Evolutionary conservation across 2,888 invertebrate genomes (phyloP), one percentile per base, ranked within the genome.

Genomic region (Empis livida): DNA sequence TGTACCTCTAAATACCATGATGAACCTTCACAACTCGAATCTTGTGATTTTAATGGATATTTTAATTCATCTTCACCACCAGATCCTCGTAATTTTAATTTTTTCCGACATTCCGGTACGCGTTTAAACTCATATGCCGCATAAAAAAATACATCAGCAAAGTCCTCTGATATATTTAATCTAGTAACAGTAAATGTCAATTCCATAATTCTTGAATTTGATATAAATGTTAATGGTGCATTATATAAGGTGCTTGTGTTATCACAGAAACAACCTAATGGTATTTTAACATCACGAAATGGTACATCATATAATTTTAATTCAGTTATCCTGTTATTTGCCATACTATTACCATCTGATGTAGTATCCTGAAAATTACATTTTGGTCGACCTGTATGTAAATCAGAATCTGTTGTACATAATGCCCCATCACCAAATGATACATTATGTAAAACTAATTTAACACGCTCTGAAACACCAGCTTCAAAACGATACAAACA

Each of bases 1-100:
- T 85, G 77, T 2, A 88, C 85, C 61, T 83, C 82, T 47, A 89
- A 75, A 53, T 88, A 71, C 82, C 88, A 89, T 5, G 89, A 86
- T 48, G 64, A 51, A 2, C 70, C 69, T 44, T 69, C 68, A 53
- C 69, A 70, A 49, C 67, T 67, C 4, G 63, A 59, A 45, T 69
- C 68, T 13, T 76, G 72, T 16, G 77, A 75, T 40, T 74, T 69
- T 5, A 81, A 76, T 2, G 82, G 82, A 55, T 75, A 75, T 15
- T 75, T 71, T 49, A 82, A 76, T 53, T 78, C 75, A 50, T 82
- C 73, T 59, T 82, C 82, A 3, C 82, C 82, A 15, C 82, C 78
- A 20, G 74, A 73, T 5, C 80, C 81, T 10, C 76, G 71, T 9
- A 83, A 66, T 49, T 80, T 68, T 54, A 81, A 77, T 52, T 76